These are phyloP conservation scores for Nothobranchius furzeri DNA, from an alignment of 2,113 vertebrate species.

Conservation along the genomic window DNA sequence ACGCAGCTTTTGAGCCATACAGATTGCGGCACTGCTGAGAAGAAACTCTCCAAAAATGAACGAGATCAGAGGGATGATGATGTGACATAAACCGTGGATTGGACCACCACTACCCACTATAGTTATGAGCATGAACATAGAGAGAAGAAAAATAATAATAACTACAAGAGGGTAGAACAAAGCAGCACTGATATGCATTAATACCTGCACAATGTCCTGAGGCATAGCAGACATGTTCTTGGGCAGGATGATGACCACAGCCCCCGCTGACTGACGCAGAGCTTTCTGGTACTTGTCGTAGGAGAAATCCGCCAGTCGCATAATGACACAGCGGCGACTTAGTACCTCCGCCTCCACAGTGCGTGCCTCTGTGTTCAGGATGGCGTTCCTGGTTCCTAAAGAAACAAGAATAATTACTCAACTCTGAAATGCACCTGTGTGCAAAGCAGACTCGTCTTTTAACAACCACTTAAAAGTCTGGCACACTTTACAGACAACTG, in stretches of 20 bases:
- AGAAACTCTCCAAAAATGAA: neutral
- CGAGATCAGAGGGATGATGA: neutral
- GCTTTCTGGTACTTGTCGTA: conserved; percentile 96
- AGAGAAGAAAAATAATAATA: too few relatives aligned
- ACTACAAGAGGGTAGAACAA: too few relatives aligned
- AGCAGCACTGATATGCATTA: neutral
- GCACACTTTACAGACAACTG: neutral
- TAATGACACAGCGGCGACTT: conserved; percentile 96
- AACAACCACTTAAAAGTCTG: neutral
- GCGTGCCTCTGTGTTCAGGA: conserved; percentile 95
- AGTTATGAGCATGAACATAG: neutral
- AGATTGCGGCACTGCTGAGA: neutral
- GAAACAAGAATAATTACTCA: neutral
- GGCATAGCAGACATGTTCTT: conserved; percentile 91
- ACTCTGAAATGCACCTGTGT: too few relatives aligned
- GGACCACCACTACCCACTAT: neutral
- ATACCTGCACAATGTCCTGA: conserved; percentile 93
- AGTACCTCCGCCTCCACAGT: conserved; percentile 92
- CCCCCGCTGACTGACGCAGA: conserved; percentile 92
- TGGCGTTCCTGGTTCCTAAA: conserved; percentile 91
- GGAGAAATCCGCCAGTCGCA: conserved; percentile 93
- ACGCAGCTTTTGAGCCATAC: neutral
- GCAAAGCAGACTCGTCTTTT: too few relatives aligned
- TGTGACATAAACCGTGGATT: conserved; percentile 1
- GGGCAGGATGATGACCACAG: conserved; percentile 95